Base-by-base conservation (phyloP, 2,797 vertebrate genomes). In the Luscinia megarhynchos region DNA sequence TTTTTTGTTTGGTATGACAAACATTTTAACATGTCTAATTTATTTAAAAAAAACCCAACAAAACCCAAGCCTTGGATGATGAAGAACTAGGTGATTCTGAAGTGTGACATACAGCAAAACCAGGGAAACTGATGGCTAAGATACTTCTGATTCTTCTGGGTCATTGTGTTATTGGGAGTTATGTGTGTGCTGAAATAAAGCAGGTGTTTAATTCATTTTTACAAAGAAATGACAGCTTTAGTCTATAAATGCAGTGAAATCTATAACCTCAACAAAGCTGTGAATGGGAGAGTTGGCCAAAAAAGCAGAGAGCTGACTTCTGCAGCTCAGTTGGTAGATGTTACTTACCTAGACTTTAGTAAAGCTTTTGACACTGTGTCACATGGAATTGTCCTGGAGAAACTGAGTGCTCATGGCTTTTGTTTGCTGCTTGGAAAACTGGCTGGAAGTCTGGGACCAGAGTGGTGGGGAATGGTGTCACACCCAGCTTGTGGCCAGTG, bases 181-280 rank as follows among this genome's bases (percentile, higher is more conserved):
- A 16, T 5, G n/a, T 18, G 21, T 53, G 41, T 12, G 15, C 63
- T 85, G 72, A 87, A 94, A 87, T 68, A 70, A 94, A 89, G n/a
- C 74, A 87, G 72, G 48, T 81, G 85, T 93, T 93, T 70, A 73
- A 74, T 83, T 80, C 32, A 51, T 95, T 84, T 89, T 95, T 84
- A 84, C 88, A 84, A 84, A 55, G 82, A 95, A 93, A 93, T 86
- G 59, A 84, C 78, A 87, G 68, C 45, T 87, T 94, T 54, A 68
- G 63, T 61, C 79, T 67, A 27, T 76, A 74, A 62, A 78, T 63
- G 69, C 45, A 89, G 45, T 57, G 24, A 82, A 85, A 93, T 73
- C 83, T 53, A 64, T 76, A 75, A 87, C 63, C 58, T 69, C 29
- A 74, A 78, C 70, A 87, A 87, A 94, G 62, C 43, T 1, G 1